Evolutionary conservation across 2,113 vertebrate genomes (phyloP), one percentile per base, ranked within the genome.

Genomic region (Narcine bancroftii): DNA sequence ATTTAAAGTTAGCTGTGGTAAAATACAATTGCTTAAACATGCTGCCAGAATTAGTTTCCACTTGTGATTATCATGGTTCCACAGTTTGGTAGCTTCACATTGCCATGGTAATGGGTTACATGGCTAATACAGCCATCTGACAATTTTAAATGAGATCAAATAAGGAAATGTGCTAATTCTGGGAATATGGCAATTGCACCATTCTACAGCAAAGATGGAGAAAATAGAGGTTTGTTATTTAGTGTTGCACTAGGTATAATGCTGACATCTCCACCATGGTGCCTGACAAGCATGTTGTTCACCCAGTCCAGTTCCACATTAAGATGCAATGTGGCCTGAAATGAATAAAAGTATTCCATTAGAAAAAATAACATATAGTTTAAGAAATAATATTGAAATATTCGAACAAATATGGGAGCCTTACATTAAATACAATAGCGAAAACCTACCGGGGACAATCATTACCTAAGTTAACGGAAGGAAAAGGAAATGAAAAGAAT

Each of bases 1-100:
- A 69, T 89, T 79, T 77, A 73, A 66, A 87, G 79, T 83, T 83
- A 33, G 26, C 47, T 33, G 33, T 83, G 79, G 10, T 33, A 83
- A 53, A 83, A 33, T 83, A 26, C 29, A 53, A 53, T 5, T 53
- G 29, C 33, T 53, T 83, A 53, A 33, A 29, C 11, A n/a, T 53
- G 45, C 50, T 53, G 13, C 24, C 79, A 83, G 79, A 81, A 33
- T 83, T 83, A 13, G 2, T 83, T 47, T 26, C 6, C 24, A 24
- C 21, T 47, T 21, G 24, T 24, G 45, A 79, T 47, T 17, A 47
- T 47, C 26, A 50, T 29, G 42, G 42, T 21, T 6, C 45, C 47
- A 45, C 45, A 77, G 39, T 26, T 19, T 77, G 42, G n/a, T 39
- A 39, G 75, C 17, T 76, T 79, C 24, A 45, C 24, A 45, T 6